Percentiles rank a stretch among this genome's conserved stretches.
Evolutionary conservation across 2,888 invertebrate genomes (phyloP).

Genomic region (Drosophila hamatofila): DNA sequence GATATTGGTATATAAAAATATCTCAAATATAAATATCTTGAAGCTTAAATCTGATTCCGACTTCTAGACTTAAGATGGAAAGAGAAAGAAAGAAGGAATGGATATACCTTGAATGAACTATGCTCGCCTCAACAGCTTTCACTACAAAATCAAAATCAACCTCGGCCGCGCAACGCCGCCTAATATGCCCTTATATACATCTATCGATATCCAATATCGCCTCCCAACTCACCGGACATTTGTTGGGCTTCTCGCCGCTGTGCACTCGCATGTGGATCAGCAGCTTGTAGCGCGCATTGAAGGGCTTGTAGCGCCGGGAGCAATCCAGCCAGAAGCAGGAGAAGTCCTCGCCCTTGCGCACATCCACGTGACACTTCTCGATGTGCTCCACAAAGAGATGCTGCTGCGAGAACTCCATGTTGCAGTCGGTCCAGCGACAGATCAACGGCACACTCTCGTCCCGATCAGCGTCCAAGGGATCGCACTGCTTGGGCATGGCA

Average conservation of each 20-base stretch:
- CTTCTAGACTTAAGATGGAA: too few relatives aligned
- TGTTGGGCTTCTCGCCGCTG: conserved; percentile 99
- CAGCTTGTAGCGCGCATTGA: conserved; percentile 98
- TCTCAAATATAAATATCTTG: too few relatives aligned
- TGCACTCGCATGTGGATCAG: conserved; percentile 96
- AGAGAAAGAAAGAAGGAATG: too few relatives aligned
- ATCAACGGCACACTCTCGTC: conserved; percentile 60
- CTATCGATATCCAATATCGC: too few relatives aligned
- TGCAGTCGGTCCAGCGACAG: conserved; percentile 96
- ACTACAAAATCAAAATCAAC: too few relatives aligned
- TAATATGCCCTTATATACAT: too few relatives aligned
- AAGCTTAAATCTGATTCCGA: too few relatives aligned
- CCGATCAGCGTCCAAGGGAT: conserved; percentile 11
- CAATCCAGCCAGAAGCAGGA: conserved; percentile 98
- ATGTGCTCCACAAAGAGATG: conserved; percentile 93
- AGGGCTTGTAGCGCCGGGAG: conserved; percentile 92
- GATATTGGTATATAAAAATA: too few relatives aligned
- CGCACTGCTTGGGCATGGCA: conserved; percentile 21
- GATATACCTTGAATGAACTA: too few relatives aligned
- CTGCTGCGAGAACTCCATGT: conserved; percentile 92
- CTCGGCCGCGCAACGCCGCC: too few relatives aligned
- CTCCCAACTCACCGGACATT: conserved; percentile 91
- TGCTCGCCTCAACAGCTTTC: too few relatives aligned
- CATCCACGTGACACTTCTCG: conserved; percentile 94
- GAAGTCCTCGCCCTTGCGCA: conserved; percentile 94